Conservation (phyloP, 2,888 invertebrate species). For the Chydorus sphaericus region DNA sequence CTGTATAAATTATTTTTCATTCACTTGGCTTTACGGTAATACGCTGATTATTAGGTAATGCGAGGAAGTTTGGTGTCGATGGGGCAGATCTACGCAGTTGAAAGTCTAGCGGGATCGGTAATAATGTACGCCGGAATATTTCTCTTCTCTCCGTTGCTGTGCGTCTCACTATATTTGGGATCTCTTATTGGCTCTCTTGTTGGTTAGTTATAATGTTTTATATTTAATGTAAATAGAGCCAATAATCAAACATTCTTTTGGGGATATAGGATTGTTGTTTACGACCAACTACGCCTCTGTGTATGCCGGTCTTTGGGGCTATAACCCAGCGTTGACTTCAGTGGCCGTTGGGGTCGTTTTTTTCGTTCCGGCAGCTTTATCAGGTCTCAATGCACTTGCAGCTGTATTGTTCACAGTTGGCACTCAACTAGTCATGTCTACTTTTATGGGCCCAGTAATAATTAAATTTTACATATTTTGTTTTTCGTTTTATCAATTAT, state of each 20-base stretch:
- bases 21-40: no score
- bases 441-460: not conserved
- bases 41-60: constrained; percentile 28
- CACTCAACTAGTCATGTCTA: not conserved
- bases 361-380: constrained; percentile 27
- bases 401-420: constrained; percentile 1
- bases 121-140: constrained; percentile 6
- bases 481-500: not conserved
- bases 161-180: not conserved
- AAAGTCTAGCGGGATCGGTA: constrained; percentile 17
- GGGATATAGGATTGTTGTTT: not conserved
- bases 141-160: constrained; percentile 3
- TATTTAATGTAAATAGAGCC: not conserved
- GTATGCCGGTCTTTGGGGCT: constrained; percentile 33
- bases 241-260: not conserved
- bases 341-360: constrained; percentile 31
- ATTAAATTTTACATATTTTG: not conserved
- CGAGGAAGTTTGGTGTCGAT: constrained; percentile 30
- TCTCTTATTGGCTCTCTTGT: not conserved
- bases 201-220: constrained; percentile 1
- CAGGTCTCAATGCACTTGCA: not conserved
- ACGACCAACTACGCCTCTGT: constrained; percentile 21
- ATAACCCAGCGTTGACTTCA: constrained; percentile 30
- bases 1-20: not conserved
- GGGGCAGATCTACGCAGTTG: constrained; percentile 30